Percentiles rank a stretch among this genome's conserved stretches.
phyloP scores from a whole-genome alignment of 2,797 vertebrate genomes.

The Discoglossus pictus region DNA sequence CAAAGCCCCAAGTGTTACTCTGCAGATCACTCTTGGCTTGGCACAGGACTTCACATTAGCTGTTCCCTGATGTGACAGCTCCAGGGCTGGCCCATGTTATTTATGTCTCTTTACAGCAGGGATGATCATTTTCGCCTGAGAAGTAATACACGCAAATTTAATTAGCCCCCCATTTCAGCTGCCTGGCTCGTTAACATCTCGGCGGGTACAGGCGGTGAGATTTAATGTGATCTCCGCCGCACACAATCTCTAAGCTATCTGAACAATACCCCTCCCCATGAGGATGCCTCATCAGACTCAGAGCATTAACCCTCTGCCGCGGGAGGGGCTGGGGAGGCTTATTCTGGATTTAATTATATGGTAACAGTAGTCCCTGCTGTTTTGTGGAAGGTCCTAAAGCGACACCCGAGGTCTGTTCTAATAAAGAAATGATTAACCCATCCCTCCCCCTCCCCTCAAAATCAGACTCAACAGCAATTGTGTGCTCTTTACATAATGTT shows the following conservation, averaged over 20 bases:
- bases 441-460: constrained; percentile 28
- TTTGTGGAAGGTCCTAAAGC: constrained; percentile 49
- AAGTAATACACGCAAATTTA: constrained; percentile 21
- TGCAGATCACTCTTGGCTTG: constrained; percentile 40
- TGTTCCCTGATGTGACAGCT: constrained; percentile 50
- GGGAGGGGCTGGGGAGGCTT: constrained; percentile 41
- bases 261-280: constrained; percentile 45
- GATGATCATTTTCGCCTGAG: constrained; percentile 48
- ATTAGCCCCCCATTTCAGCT: constrained; percentile 24
- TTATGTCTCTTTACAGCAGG: constrained; percentile 52
- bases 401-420: constrained; percentile 50
- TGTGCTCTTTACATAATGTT: constrained; percentile 30
- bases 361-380: constrained; percentile 49
- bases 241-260: constrained; percentile 48
- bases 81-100: constrained; percentile 48
- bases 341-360: constrained; percentile 49
- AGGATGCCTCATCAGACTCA: constrained; percentile 32
- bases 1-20: constrained; percentile 40
- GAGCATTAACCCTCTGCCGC: constrained; percentile 22
- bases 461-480: constrained; percentile 23
- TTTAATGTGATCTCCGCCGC: constrained; percentile 49
- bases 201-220: constrained; percentile 50
- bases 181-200: constrained; percentile 34
- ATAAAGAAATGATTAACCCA: constrained; percentile 50
- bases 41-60: constrained; percentile 49